Evolutionary conservation across 2,888 invertebrate genomes (phyloP).

Genomic region (Cotesia congregata): DNA sequence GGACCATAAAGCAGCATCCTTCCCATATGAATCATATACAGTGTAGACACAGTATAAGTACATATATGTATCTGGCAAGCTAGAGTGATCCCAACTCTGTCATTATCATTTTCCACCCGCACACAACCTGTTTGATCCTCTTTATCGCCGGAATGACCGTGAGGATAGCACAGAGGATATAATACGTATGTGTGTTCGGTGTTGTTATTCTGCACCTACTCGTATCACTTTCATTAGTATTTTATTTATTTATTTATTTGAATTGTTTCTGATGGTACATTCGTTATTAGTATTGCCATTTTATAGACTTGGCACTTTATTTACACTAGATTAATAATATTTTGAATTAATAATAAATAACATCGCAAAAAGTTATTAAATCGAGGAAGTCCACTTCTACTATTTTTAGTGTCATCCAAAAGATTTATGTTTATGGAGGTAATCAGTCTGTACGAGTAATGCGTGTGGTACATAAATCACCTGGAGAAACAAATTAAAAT

Average conservation of each 20-base stretch:
- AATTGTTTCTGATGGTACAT: not conserved
- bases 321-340: not conserved
- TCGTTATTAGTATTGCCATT: not conserved
- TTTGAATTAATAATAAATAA: not conserved
- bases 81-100: slow-evolving; percentile 6
- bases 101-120: slow-evolving; percentile 32
- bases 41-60: slow-evolving; percentile 10
- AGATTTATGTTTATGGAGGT: slow-evolving; percentile 30
- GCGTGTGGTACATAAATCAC: not conserved
- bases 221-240: slow-evolving; percentile 1
- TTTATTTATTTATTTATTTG: not conserved
- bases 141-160: slow-evolving; percentile 32
- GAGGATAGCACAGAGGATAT: not conserved
- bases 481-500: slow-evolving; percentile 2
- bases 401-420: slow-evolving; percentile 6
- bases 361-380: slow-evolving; percentile 16
- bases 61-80: too few relatives aligned
- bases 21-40: slow-evolving; percentile 27
- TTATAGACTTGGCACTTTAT: not conserved
- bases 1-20: slow-evolving; percentile 34
- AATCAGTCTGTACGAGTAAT: slow-evolving; percentile 10
- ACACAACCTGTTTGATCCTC: slow-evolving; percentile 33
- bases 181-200: not conserved
- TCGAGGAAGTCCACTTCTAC: slow-evolving; percentile 6
- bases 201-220: slow-evolving; percentile 12